Base-by-base conservation (phyloP, 2,797 vertebrate species). In the Moxostoma hubbsi region DNA sequence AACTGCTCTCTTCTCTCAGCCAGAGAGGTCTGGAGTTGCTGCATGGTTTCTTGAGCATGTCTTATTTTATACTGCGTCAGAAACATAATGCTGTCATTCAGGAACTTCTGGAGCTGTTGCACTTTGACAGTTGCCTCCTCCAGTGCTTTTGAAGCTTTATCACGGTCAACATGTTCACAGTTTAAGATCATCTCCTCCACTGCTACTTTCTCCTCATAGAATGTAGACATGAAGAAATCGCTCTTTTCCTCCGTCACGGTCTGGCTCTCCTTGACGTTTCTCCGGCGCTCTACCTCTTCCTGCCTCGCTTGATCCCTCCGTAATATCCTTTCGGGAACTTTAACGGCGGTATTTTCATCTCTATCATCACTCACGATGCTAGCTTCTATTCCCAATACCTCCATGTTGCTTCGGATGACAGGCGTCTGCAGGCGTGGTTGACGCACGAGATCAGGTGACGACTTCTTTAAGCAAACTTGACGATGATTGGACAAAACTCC, bases 11-110 rank as follows among this genome's bases (percentile, higher is more conserved):
- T 94, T 80, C 90, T 89, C 57, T 93, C 94, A 0, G 87, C 81
- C 0, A 98, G 79, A 1, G 87, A 73, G 6, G 65, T 85, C 53
- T 97, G 97, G 1, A 99, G 92, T 16, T 92, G 92, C 80, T 90
- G 92, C 12, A 98, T 80, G 5, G 94, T 83, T 12, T 90, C 92
- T 81, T 99, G 98, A 0, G 93, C 94, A 82, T 94, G 93, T 11
- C 94, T 93, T 73, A 97, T 86, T 2, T 97, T 93, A 81, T 98
- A 97, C 55, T 94, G 86, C 0, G 93, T 92, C 11, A 99, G 86
- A 86, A 98, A 98, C 79, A 92, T 54, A 66, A 96, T 86, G 77
- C 95, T 96, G 86, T 96, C 97, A n/a, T 96, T 99, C 2, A 99
- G 85, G 36, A 97, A 94, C 85, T 95, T 96, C 82, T 97, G 96